These are phyloP conservation scores for Pangasius larnaudii DNA, from an alignment of 2,797 vertebrate genomes.

Conservation along the genomic window DNA sequence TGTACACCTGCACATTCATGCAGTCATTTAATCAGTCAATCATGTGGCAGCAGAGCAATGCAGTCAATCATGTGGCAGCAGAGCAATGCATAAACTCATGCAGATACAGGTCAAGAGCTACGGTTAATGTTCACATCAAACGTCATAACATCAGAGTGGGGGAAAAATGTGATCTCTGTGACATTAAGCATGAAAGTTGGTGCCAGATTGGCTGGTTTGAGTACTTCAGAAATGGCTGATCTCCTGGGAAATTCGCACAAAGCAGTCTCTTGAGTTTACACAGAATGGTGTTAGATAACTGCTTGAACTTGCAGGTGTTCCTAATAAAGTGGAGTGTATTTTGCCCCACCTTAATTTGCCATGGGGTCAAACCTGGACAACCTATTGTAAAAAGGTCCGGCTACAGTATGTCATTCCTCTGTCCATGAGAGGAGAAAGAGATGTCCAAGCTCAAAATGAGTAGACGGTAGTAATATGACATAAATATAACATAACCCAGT, in stretches of 20 bases:
- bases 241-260: not conserved
- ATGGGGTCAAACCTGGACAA: not conserved
- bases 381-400: not conserved
- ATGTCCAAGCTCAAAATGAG: not conserved
- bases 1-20: not conserved
- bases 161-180: not conserved
- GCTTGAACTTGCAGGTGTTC: not conserved
- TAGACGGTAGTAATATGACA: constrained; percentile 9
- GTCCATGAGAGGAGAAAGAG: not conserved
- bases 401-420: too few relatives aligned
- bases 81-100: not conserved
- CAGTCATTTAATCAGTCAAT: not conserved
- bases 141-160: not conserved
- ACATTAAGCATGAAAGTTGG: not conserved
- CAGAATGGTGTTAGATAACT: not conserved
- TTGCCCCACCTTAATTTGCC: not conserved
- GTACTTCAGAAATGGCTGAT: not conserved
- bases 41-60: not conserved
- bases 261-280: not conserved
- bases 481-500: constrained; percentile 35
- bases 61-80: not conserved
- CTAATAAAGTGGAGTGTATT: constrained; percentile 1
- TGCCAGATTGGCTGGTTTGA: not conserved
- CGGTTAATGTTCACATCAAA: not conserved
- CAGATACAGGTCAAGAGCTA: not conserved